phyloP scores from a whole-genome alignment of 1,140 invertebrate species.

The Triops cancriformis region DNA sequence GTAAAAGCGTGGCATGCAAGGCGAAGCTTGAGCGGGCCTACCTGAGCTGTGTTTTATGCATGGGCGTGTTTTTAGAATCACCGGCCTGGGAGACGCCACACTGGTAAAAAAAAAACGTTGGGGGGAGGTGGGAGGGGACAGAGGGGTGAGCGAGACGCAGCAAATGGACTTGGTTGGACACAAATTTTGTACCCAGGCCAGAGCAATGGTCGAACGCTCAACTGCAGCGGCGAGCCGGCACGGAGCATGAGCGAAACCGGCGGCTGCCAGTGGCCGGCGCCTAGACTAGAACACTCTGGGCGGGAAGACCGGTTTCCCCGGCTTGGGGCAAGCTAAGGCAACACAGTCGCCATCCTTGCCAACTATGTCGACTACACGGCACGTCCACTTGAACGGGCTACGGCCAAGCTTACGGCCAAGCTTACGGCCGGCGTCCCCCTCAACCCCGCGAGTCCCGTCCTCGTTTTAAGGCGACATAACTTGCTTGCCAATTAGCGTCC shows the following conservation, averaged over 20 bases:
- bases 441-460: background rate
- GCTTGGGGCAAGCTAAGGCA: background rate
- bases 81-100: background rate
- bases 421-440: background rate
- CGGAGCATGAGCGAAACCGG: background rate
- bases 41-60: background rate
- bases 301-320: background rate
- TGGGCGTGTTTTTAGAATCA: background rate
- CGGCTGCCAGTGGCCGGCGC: background rate
- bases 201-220: background rate
- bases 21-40: background rate
- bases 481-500: background rate
- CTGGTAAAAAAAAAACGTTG: background rate
- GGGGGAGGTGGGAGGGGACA: background rate
- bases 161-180: conserved; percentile 1
- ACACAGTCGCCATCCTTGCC: conserved; percentile 3
- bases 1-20: no score
- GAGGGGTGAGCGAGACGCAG: background rate
- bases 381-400: background rate
- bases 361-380: background rate
- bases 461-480: background rate
- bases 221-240: background rate
- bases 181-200: background rate
- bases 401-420: background rate
- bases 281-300: background rate